Percentiles rank a stretch among this genome's conserved stretches.
Evolutionary conservation across 2,888 invertebrate genomes (phyloP).

Genomic region (Villa cingulata): DNA sequence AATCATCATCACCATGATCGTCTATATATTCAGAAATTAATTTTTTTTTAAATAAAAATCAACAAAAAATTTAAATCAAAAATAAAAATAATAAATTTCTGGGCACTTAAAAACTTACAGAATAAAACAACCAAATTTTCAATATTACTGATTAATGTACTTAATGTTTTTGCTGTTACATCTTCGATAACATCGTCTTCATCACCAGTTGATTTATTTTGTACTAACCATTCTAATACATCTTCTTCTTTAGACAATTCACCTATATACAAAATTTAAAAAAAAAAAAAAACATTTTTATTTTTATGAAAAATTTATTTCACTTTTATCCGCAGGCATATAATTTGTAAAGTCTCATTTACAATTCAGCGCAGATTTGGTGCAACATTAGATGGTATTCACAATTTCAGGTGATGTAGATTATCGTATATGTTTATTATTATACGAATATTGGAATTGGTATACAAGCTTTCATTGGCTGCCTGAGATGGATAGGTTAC

Average conservation of each 20-base stretch:
- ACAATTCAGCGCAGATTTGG: no score
- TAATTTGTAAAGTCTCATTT: no score
- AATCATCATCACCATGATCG: conserved; percentile 79
- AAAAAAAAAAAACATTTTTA: conserved; percentile 4
- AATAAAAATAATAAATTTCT: background rate
- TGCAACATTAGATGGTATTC: no score
- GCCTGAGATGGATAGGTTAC: no score
- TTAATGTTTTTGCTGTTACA: conserved; percentile 78
- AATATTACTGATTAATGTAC: conserved; percentile 75
- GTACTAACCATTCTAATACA: conserved; percentile 84
- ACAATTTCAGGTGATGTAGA: no score
- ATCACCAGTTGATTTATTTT: conserved; percentile 85
- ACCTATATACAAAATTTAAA: conserved; percentile 38
- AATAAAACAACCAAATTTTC: conserved; percentile 86
- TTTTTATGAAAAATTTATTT: no score
- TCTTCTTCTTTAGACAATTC: conserved; percentile 83
- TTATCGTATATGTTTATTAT: no score
- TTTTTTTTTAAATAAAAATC: background rate
- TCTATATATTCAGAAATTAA: conserved; percentile 40
- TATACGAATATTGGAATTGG: no score
- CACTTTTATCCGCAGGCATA: no score
- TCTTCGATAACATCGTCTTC: conserved; percentile 91
- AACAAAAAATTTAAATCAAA: background rate
- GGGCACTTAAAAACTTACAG: conserved; percentile 47
- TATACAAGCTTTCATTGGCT: no score